Conservation (phyloP, 2,797 vertebrate genomes). For the Syngnathus acus region DNA sequence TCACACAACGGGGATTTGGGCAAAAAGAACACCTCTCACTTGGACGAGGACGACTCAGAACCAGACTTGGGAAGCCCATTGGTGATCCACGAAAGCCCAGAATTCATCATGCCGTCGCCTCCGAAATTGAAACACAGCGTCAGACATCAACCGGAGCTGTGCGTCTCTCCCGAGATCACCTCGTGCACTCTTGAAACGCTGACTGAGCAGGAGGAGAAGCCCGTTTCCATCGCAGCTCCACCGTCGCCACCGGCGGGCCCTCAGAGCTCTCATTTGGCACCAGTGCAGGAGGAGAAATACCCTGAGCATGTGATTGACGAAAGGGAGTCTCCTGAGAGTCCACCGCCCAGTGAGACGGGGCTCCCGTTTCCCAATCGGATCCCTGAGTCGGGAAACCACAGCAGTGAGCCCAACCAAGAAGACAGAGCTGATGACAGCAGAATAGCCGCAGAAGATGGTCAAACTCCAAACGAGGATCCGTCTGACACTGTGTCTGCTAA, state of each 20-base stretch:
- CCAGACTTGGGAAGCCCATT: conserved; percentile 67
- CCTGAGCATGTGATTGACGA: conserved; percentile 75
- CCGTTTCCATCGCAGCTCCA: conserved; percentile 11
- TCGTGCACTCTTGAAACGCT: conserved; percentile 33
- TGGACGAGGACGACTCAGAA: conserved; percentile 54
- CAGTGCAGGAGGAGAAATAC: conserved; percentile 55
- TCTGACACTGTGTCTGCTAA: conserved; percentile 15
- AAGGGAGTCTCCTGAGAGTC: conserved; percentile 75
- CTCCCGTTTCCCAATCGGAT: conserved; percentile 26
- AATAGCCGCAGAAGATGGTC: conserved; percentile 26
- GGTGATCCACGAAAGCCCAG: conserved; percentile 67
- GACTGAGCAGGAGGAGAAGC: conserved; percentile 15
- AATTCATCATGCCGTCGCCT: conserved; percentile 49
- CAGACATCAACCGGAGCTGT: conserved; percentile 25
- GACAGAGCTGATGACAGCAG: conserved; percentile 15
- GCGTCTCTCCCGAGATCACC: conserved; percentile 35
- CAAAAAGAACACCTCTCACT: conserved; percentile 39
- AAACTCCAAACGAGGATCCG: conserved; percentile 13
- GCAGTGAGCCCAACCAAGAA: conserved; percentile 25
- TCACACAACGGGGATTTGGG: conserved; percentile 40
- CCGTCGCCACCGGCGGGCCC: conserved; percentile 15
- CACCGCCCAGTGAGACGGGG: conserved; percentile 67
- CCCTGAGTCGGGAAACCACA: conserved; percentile 42
- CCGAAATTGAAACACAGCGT: conserved; percentile 58
- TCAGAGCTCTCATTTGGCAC: conserved; percentile 19